Base-by-base conservation (phyloP, 2,888 invertebrate genomes). In the Melanchra persicariae region DNA sequence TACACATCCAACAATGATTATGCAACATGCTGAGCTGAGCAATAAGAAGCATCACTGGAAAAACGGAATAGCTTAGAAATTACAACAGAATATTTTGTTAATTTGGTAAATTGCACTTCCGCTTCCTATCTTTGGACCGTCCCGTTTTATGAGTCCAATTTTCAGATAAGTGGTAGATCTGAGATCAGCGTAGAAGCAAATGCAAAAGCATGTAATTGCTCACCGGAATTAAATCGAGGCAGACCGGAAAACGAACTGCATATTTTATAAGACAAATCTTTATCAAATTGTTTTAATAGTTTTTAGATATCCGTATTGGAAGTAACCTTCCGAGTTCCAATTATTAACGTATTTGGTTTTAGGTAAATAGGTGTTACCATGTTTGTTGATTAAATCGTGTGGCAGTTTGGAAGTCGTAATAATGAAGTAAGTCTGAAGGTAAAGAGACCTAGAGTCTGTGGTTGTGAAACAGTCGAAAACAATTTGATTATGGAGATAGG, bases 201-300 rank as follows among this genome's bases (percentile, higher is more conserved):
- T 69, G 47, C 79, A 76, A 81, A 73, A 73, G 22, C 60, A 60
- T 74, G 19, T 73, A 84, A 84, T 84, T 74, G 77, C 59, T 66
- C 45, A 63, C 68, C 73, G 67, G 59, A 81, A 74, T 80, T 62
- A 77, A 78, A 78, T 80, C 70, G 70, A 78, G 65, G 65, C 51
- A 68, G 63, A 70, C 82, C 82, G 84, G 84, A 84, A 81, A 84
- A 72, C 47, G n/a, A 71, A 74, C 62, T 55, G 62, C 45, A 73
- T 57, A 73, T 76, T 83, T 76, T 60, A 49, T 59, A 73, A 77
- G 70, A 77, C 70, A 81, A 76, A 70, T 73, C 55, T 74, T 63
- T 60, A 66, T 49, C 52, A 71, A 81, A 73, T 77, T 73, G 54
- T 66, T 77, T 60, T 82, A 84, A 84, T 84, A 0, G 73, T 51